phyloP scores from a whole-genome alignment of 1,140 invertebrate genomes.

The Agrilus planipennis region DNA sequence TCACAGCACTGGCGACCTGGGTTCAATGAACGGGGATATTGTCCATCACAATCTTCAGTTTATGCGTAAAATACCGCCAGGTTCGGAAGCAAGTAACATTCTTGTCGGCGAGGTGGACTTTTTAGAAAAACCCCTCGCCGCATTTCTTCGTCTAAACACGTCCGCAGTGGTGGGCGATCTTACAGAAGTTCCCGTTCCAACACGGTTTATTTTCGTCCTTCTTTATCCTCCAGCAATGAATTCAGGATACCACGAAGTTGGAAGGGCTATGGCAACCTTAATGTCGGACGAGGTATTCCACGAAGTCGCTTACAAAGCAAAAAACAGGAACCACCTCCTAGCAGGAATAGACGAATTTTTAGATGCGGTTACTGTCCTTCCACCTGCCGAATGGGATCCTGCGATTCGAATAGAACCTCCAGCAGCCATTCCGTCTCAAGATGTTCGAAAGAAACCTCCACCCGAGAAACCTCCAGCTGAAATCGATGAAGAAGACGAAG shows the following conservation, averaged over 20 bases:
- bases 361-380: slow-evolving; percentile 94
- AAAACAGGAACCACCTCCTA: slow-evolving; percentile 83
- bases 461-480: slow-evolving; percentile 61
- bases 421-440: slow-evolving; percentile 86
- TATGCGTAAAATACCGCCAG: slow-evolving; percentile 94
- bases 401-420: slow-evolving; percentile 96
- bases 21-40: slow-evolving; percentile 50
- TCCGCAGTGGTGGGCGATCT: slow-evolving; percentile 86
- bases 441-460: slow-evolving; percentile 69
- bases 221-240: slow-evolving; percentile 72
- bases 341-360: slow-evolving; percentile 96
- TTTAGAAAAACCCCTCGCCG: slow-evolving; percentile 79
- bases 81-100: slow-evolving; percentile 94
- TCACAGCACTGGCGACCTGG: slow-evolving; percentile 49
- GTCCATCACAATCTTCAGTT: slow-evolving; percentile 83
- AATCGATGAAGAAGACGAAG: slow-evolving; percentile 62
- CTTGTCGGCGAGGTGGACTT: slow-evolving; percentile 97
- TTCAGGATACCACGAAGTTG: slow-evolving; percentile 91
- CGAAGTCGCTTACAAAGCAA: slow-evolving; percentile 94
- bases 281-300: slow-evolving; percentile 99
- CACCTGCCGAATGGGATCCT: slow-evolving; percentile 99
- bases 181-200: slow-evolving; percentile 95
- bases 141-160: slow-evolving; percentile 84
- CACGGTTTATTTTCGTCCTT: slow-evolving; percentile 86
- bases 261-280: slow-evolving; percentile 93